phyloP scores from a whole-genome alignment of 2,888 invertebrate genomes.

The Pomacea canaliculata region DNA sequence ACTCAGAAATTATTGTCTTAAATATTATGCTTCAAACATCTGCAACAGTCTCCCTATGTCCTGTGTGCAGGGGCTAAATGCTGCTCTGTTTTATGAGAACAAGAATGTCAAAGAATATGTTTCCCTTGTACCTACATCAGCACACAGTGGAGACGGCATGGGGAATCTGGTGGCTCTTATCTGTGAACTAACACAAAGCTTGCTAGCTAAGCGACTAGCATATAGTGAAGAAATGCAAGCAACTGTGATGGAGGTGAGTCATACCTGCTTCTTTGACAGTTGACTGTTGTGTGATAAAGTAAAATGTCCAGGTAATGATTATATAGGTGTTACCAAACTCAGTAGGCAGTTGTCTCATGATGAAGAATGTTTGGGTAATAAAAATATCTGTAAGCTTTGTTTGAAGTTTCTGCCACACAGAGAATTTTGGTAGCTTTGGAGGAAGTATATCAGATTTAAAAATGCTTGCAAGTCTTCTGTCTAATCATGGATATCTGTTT shows the following conservation, averaged over 20 bases:
- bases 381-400: too few species aligned
- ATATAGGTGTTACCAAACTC: too few species aligned
- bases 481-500: too few species aligned
- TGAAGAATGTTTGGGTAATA: too few species aligned
- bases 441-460: too few species aligned
- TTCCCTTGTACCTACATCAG: constrained; percentile 96
- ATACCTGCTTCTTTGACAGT: not conserved
- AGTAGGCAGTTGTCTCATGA: too few species aligned
- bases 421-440: too few species aligned
- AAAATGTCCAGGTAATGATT: not conserved
- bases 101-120: constrained; percentile 93
- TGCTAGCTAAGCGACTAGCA: constrained; percentile 88
- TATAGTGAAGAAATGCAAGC: constrained; percentile 89
- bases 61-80: constrained; percentile 84
- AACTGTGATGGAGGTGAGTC: constrained; percentile 72
- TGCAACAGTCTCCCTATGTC: too few species aligned
- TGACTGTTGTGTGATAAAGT: not conserved
- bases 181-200: constrained; percentile 90
- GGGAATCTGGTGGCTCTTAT: constrained; percentile 95
- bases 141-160: constrained; percentile 98
- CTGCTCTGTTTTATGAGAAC: constrained; percentile 95
- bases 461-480: too few species aligned
- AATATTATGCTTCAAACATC: too few species aligned
- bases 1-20: too few species aligned
- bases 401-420: too few species aligned